Conservation (phyloP, 1,140 invertebrate species). For the Pseudomyrmex gracilis region DNA sequence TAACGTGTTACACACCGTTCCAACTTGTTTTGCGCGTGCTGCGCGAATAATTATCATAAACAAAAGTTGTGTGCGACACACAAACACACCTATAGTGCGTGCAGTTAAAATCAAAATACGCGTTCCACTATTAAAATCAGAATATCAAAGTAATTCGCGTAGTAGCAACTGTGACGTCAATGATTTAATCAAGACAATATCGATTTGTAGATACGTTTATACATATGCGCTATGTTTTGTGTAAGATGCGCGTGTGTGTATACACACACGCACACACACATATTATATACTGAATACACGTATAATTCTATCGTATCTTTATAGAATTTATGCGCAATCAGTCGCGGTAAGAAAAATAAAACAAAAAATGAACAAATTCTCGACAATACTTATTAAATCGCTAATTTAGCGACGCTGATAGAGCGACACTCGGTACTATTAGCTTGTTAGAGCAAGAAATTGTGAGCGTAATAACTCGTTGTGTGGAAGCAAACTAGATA, state of each 20-base stretch:
- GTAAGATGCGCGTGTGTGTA: constrained; percentile 72
- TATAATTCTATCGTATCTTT: neutral
- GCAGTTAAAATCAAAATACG: neutral
- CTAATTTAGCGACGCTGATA: constrained; percentile 68
- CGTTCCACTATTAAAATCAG: constrained; percentile 27
- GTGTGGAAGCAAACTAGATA: no score
- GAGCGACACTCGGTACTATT: constrained; percentile 36
- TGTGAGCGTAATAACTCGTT: neutral
- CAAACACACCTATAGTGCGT: neutral
- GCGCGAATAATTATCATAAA: neutral
- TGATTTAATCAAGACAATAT: constrained; percentile 80
- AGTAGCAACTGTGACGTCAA: constrained; percentile 29
- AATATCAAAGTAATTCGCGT: constrained; percentile 32
- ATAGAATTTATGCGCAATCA: constrained; percentile 54
- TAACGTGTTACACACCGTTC: neutral
- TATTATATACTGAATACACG: constrained; percentile 71
- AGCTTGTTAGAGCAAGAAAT: constrained; percentile 25
- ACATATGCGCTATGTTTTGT: constrained; percentile 67
- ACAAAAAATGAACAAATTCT: constrained; percentile 68
- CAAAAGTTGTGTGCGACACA: neutral
- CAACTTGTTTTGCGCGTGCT: neutral
- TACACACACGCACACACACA: constrained; percentile 67
- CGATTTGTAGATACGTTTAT: constrained; percentile 76
- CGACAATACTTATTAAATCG: constrained; percentile 81
- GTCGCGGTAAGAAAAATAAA: constrained; percentile 13